Evolutionary conservation across 1,140 invertebrate species (phyloP).

Genomic region (Ruditapes philippinarum): DNA sequence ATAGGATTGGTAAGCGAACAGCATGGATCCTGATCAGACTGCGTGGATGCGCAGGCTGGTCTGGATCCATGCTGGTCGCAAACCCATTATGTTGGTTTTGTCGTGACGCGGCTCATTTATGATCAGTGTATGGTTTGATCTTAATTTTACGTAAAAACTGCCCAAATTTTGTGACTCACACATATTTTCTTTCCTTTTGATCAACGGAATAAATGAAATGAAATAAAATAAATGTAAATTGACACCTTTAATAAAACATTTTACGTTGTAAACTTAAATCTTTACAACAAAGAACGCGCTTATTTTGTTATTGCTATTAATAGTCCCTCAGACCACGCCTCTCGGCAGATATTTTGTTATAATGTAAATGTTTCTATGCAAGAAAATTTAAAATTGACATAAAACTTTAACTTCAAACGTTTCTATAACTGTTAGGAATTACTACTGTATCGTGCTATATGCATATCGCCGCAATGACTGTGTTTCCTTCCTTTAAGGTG

Average conservation of each 20-base stretch:
- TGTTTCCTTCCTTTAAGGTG: too few relatives aligned
- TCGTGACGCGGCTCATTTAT: too few relatives aligned
- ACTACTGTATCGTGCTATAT: not conserved
- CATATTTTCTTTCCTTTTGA: constrained; percentile 17
- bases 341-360: not conserved
- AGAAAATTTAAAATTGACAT: constrained; percentile 35
- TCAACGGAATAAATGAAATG: constrained; percentile 29
- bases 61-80: too few relatives aligned
- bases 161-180: not conserved
- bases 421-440: not conserved
- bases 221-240: constrained; percentile 50
- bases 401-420: constrained; percentile 27
- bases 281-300: constrained; percentile 17
- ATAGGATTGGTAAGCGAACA: too few relatives aligned
- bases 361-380: constrained; percentile 17
- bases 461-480: too few relatives aligned
- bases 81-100: too few relatives aligned
- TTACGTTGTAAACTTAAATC: constrained; percentile 2
- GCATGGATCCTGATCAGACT: too few relatives aligned
- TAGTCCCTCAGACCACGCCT: not conserved
- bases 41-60: too few relatives aligned
- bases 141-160: not conserved
- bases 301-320: not conserved
- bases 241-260: constrained; percentile 23
- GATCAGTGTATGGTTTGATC: not conserved